Base-by-base conservation (phyloP, 2,888 invertebrate genomes). In the Phaedon cochleariae region DNA sequence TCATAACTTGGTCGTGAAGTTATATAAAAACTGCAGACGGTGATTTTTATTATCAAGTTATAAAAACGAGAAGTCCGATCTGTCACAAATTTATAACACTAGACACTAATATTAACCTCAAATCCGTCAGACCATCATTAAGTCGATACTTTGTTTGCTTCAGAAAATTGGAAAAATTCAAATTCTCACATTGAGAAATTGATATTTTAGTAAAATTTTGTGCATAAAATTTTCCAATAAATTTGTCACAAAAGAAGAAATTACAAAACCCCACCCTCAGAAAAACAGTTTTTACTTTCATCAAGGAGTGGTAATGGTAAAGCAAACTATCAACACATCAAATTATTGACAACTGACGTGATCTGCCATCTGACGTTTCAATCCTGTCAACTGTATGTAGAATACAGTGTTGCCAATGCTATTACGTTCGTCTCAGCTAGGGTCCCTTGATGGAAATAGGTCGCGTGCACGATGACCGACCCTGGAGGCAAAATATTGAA, bases 241-340 rank as follows among this genome's bases (percentile, higher is more conserved):
- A 62, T 69, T 69, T 64, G 65, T 69, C 68, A 71, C 66, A 66
- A 67, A 71, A 68, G 60, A 59, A 66, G 59, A 66, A 65, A 65
- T 67, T 72, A 65, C 62, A 70, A 74, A 75, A 75, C 75, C 75
- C 75, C 75, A 75, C 75, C 75, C 75, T 72, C 72, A 73, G 72
- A 70, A 71, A 60, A 62, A n/a, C n/a, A n/a, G 26, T 67, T 71
- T 73, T 73, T 68, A 68, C 72, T 68, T 69, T 70, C 68, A 57
- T 68, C 66, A 41, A 41, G 41, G 41, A 41, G 41, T 41, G 41
- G 41, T 41, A 41, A n/a, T n/a, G 26, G 26, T 26, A 26, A 26
- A 26, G 26, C 7, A 26, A 26, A 26, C n/a, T n/a, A n/a, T n/a
- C n/a, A n/a, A n/a, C n/a, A n/a, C n/a, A n/a, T n/a, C n/a, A n/a